Base-by-base conservation (phyloP, 2,888 invertebrate species). In the Chrysomela aeneicollis region DNA sequence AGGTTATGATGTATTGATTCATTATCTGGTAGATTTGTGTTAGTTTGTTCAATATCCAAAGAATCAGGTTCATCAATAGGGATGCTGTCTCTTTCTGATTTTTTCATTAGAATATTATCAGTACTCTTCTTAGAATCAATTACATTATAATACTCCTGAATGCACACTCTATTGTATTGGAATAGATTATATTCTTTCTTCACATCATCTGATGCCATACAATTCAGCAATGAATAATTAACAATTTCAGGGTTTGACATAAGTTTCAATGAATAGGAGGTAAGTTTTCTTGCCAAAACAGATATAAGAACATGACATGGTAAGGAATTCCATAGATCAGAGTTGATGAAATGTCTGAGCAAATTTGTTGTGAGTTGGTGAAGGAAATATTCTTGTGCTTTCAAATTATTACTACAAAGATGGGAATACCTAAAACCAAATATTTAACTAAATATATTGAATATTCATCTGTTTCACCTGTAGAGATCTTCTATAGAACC, bases 271-370 rank as follows among this genome's bases (percentile, higher is more conserved):
- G 87, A 82, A 64, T 85, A 86, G 17, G 77, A 78, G 58, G 87
- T 84, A 0, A 90, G 79, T 72, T 85, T 87, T 74, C 87, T 88
- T 0, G 89, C 85, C 54, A 90, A 72, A 66, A 90, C 86, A 42
- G 89, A 85, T 3, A 89, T 84, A 2, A 90, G 78, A 30, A 89
- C 78, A 77, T 88, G 87, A 0, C 88, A 89, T 52, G 89, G 89
- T 10, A 89, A 85, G 0, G 90, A 90, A 69, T 88, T 89, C 84
- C 88, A 88, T 2, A 90, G 75, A 74, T 90, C 90, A 87, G 89
- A 89, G 0, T 88, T 88, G 1, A 90, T 82, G 30, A 90, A 84
- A 73, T 90, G 89, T 71, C 87, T 86, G 10, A 90, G 77, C 10
- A 89, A 78, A 66, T 76, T 80, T 9, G 86, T 82, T n/a, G 89